Evolutionary conservation across 2,888 invertebrate genomes (phyloP).

Genomic region (Labia minor): DNA sequence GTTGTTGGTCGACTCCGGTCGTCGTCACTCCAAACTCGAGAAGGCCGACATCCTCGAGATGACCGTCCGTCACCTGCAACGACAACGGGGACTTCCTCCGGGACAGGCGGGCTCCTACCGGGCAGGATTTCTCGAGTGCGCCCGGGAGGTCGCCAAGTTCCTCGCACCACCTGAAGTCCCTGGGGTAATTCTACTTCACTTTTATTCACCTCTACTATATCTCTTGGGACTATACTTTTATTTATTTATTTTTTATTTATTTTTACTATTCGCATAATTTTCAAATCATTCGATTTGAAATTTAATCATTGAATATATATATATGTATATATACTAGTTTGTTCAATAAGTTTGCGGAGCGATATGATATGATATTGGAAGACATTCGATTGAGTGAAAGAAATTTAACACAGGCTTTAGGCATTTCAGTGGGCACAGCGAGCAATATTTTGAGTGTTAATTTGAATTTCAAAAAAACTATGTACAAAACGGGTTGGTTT

Average conservation of each 20-base stretch:
- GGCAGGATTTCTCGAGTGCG: constrained; percentile 55
- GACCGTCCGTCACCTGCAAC: constrained; percentile 69
- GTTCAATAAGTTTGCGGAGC: too few relatives aligned
- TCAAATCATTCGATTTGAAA: too few relatives aligned
- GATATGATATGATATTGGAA: too few relatives aligned
- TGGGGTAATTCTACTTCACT: not conserved
- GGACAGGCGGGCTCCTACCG: constrained; percentile 49
- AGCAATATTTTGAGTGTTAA: too few relatives aligned
- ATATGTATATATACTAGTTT: too few relatives aligned
- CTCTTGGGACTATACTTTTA: not conserved
- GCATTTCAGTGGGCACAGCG: too few relatives aligned
- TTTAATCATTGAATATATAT: too few relatives aligned
- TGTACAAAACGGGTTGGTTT: too few relatives aligned
- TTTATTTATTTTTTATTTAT: not conserved
- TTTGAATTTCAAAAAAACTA: too few relatives aligned
- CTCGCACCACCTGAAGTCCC: constrained; percentile 16
- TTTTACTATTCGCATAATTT: not conserved
- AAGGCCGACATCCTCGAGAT: constrained; percentile 77
- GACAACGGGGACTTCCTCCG: constrained; percentile 54
- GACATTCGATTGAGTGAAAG: too few relatives aligned
- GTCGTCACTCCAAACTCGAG: constrained; percentile 63
- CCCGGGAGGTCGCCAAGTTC: constrained; percentile 44
- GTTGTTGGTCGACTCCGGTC: constrained; percentile 58
- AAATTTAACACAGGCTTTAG: too few relatives aligned
- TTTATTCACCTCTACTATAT: not conserved